Base-by-base conservation (phyloP, 2,797 vertebrate genomes). In the Halcyon chelicuti region DNA sequence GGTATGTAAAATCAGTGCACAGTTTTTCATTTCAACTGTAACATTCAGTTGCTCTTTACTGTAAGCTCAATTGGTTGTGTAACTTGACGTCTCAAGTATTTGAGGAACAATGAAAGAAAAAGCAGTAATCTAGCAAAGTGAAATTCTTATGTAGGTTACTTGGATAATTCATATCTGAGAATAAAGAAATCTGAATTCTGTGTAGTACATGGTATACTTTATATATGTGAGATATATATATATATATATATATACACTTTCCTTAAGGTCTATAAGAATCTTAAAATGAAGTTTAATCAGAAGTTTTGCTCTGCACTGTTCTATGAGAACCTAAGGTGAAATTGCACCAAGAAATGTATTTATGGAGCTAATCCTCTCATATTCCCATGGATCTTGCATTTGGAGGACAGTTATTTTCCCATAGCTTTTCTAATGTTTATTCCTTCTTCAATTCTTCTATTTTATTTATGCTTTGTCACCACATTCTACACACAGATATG, bases 271-370 rank as follows among this genome's bases (percentile, higher is more conserved):
- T 81, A 10, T 84, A 86, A 67, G 66, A 78, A 85, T 90, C n/a
- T 88, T 75, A 77, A 88, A 51, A 42, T 77, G 37, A 61, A 79
- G 23, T 82, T 93, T 96, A 86, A 70, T 88, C 46, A 84, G 39
- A 51, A 85, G 62, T 82, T 88, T 88, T 76, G 31, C 71, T 79
- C 39, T 61, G 14, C 51, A 9, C 66, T 70, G 44, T 33, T 75
- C 20, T 88, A 3, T 78, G 55, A 78, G 31, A 88, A 70, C 28
- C 31, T 57, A 55, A 73, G 40, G 19, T 92, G 63, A 91, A 85
- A 84, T 31, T 61, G 39, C 52, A 71, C 31, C 10, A 76, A 78
- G 55, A 54, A 55, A 60, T 51, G 9, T 62, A 61, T 88, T 94
- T 90, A 54, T 86, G 44, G 42, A 94, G 39, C 66, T 60, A 52